phyloP scores from a whole-genome alignment of 2,113 vertebrate genomes.

The Cettia cetti region DNA sequence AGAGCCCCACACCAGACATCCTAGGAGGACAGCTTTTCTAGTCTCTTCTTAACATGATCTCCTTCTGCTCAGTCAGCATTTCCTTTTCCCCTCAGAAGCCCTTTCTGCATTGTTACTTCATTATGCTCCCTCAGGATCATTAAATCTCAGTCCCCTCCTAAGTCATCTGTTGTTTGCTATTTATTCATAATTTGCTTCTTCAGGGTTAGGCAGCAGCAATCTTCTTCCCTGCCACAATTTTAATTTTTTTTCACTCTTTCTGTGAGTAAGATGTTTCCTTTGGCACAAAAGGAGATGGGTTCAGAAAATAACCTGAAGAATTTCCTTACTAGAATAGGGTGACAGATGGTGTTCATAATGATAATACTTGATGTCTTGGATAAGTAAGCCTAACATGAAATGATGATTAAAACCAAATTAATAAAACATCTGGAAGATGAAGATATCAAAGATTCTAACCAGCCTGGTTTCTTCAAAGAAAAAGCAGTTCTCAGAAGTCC shows the following conservation, averaged over 20 bases:
- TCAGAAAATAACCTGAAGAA: slow-evolving; percentile 38
- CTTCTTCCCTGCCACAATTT: not conserved
- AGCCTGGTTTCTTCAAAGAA: slow-evolving; percentile 49
- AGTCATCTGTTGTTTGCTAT: not conserved
- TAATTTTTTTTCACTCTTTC: not conserved
- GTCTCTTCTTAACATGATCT: not conserved
- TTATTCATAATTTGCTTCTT: not conserved
- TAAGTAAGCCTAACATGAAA: slow-evolving; percentile 37
- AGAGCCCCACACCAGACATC: not conserved
- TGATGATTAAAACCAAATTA: slow-evolving; percentile 54
- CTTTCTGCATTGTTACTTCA: slow-evolving; percentile 13
- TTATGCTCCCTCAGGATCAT: not conserved
- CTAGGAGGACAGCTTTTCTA: not conserved
- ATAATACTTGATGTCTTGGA: slow-evolving; percentile 43
- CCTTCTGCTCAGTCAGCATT: slow-evolving; percentile 40
- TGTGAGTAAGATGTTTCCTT: slow-evolving; percentile 8
- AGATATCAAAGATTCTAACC: slow-evolving; percentile 55
- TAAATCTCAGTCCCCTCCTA: not conserved
- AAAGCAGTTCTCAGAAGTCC: slow-evolving; percentile 33
- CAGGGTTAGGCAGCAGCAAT: not conserved
- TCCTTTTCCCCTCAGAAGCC: slow-evolving; percentile 26
- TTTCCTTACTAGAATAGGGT: slow-evolving; percentile 7
- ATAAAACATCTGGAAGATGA: slow-evolving; percentile 62
- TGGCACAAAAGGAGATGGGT: not conserved
- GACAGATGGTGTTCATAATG: slow-evolving; percentile 44